Percentiles rank a stretch among this genome's conserved stretches.
phyloP scores from a whole-genome alignment of 2,797 vertebrate genomes.

The Melanotaenia maccullochi region DNA sequence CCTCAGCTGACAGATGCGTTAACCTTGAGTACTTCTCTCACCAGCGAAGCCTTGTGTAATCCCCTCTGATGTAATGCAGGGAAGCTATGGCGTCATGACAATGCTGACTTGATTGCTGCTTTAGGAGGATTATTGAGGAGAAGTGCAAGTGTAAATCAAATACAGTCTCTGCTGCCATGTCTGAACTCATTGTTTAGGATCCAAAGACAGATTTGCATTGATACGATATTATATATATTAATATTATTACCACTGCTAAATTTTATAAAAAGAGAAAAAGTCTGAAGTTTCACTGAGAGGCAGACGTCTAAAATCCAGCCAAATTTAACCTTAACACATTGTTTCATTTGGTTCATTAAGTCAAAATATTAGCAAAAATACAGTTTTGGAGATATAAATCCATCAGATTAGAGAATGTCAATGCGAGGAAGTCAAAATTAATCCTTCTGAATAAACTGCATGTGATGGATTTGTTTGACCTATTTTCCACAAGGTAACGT shows the following conservation, averaged over 20 bases:
- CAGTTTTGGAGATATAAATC: conserved; percentile 28
- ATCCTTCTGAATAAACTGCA: conserved; percentile 19
- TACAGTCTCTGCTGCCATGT: conserved; percentile 20
- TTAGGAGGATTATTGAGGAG: conserved; percentile 69
- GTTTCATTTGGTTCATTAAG: conserved; percentile 4
- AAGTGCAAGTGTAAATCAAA: conserved; percentile 54
- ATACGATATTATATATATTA: not conserved
- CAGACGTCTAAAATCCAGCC: not conserved
- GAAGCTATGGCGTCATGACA: conserved; percentile 63
- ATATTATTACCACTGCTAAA: not conserved
- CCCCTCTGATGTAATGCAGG: conserved; percentile 67
- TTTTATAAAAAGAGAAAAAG: not conserved
- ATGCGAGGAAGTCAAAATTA: conserved; percentile 31
- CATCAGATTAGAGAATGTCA: conserved; percentile 34
- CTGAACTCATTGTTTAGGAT: conserved; percentile 19
- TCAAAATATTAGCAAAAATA: conserved; percentile 9
- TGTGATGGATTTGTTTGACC: conserved; percentile 32
- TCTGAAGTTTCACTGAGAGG: not conserved
- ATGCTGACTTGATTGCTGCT: conserved; percentile 72
- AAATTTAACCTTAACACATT: not conserved
- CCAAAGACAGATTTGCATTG: conserved; percentile 2
- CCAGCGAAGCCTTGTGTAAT: conserved; percentile 58
- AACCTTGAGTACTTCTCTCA: conserved; percentile 54
- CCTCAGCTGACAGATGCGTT: conserved; percentile 44
- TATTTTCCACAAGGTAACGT: conserved; percentile 16